Evolutionary conservation across 2,797 vertebrate species (phyloP).

Genomic region (Syndactyla subalaris): DNA sequence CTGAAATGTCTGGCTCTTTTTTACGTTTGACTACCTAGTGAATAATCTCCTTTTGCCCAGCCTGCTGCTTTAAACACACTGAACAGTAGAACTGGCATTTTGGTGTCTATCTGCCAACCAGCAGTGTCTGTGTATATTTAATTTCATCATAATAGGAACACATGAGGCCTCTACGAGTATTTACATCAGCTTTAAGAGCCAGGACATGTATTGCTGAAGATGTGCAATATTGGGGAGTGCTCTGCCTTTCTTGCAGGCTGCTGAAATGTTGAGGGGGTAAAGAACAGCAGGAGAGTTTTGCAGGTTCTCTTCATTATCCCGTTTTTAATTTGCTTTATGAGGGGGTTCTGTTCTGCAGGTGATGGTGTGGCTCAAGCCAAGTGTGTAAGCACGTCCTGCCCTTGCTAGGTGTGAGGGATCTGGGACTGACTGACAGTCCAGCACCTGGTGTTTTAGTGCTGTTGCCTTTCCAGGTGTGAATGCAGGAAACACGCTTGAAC

Average conservation of each 20-base stretch:
- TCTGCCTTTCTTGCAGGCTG: neutral
- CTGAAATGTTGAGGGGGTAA: neutral
- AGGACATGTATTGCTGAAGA: neutral
- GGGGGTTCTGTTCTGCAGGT: neutral
- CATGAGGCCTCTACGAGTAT: neutral
- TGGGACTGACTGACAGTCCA: neutral
- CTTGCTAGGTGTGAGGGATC: neutral
- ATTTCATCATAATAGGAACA: neutral
- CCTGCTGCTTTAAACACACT: neutral
- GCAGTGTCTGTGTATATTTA: neutral
- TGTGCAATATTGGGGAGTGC: neutral
- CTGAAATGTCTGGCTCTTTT: conserved; percentile 8
- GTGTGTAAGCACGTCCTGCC: neutral
- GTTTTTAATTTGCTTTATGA: neutral
- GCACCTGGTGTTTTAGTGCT: rapidly evolving
- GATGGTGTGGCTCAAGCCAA: neutral
- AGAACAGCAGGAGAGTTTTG: neutral
- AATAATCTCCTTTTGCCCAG: conserved; percentile 19
- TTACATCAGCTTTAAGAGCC: neutral
- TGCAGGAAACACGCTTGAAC: neutral
- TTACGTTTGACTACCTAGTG: neutral
- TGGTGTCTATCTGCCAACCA: neutral
- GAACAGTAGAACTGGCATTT: neutral
- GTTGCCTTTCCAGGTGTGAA: neutral
- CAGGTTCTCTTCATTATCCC: neutral